phyloP scores from a whole-genome alignment of 2,797 vertebrate species.

The Masticophis lateralis region DNA sequence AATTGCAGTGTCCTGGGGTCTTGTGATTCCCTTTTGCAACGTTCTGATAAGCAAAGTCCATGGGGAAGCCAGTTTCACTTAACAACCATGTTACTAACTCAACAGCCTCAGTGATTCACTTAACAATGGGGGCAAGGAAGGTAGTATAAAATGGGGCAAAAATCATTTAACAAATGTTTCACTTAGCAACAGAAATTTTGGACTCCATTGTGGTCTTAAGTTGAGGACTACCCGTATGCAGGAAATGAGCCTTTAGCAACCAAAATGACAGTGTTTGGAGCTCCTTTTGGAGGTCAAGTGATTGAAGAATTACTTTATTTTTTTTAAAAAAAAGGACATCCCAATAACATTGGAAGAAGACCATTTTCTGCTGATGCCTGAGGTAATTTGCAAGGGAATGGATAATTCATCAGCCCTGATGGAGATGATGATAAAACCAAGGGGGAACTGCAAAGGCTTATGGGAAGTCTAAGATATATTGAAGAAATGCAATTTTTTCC shows the following conservation, averaged over 20 bases:
- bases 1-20: neutral
- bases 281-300: neutral
- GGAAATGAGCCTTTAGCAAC: neutral
- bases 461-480: neutral
- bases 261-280: neutral
- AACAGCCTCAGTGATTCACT: neutral
- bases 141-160: neutral
- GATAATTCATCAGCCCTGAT: neutral
- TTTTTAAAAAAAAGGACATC: neutral
- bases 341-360: neutral
- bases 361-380: neutral
- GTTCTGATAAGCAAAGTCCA: neutral
- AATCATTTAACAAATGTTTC: neutral
- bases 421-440: neutral
- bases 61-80: neutral
- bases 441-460: neutral
- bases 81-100: neutral
- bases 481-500: neutral
- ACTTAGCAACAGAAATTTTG: neutral
- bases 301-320: neutral
- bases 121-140: neutral
- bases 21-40: neutral
- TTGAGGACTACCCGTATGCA: neutral
- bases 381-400: neutral
- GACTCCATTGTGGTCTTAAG: neutral